These are phyloP conservation scores for Syndactyla subalaris DNA, from an alignment of 2,797 vertebrate species.

Conservation along the genomic window DNA sequence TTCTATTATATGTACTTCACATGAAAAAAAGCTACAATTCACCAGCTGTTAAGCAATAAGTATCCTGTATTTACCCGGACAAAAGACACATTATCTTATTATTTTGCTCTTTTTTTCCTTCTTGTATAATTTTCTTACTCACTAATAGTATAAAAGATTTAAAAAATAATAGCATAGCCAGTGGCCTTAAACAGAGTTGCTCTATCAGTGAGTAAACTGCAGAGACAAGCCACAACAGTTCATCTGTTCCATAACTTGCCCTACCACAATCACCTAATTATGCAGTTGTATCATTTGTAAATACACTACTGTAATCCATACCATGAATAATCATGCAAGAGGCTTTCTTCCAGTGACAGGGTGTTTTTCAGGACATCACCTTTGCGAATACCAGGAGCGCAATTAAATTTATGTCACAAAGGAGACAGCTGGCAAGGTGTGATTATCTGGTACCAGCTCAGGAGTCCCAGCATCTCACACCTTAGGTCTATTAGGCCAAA, in stretches of 20 bases:
- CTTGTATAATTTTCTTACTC: neutral
- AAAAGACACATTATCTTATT: neutral
- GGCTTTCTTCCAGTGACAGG: neutral
- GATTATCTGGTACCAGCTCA: neutral
- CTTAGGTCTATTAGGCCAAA: neutral
- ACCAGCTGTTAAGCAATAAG: neutral
- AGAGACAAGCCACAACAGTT: neutral
- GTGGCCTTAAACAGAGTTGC: neutral
- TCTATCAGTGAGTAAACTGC: neutral
- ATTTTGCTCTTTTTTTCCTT: neutral
- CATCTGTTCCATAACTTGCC: neutral
- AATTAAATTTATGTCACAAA: neutral
- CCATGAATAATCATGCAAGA: neutral
- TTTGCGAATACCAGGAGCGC: neutral
- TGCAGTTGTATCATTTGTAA: fast-evolving
- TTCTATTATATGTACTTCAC: neutral
- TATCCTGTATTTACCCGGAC: neutral
- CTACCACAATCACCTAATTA: neutral
- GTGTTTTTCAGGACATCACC: neutral
- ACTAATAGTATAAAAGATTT: neutral
- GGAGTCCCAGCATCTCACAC: neutral
- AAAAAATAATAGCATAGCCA: neutral
- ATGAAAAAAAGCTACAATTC: neutral
- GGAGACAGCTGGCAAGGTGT: neutral
- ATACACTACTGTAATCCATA: too few species aligned